Evolutionary conservation across 2,797 vertebrate species (phyloP), one percentile per base, ranked within the genome.

Genomic region (Pangasius djambal): DNA sequence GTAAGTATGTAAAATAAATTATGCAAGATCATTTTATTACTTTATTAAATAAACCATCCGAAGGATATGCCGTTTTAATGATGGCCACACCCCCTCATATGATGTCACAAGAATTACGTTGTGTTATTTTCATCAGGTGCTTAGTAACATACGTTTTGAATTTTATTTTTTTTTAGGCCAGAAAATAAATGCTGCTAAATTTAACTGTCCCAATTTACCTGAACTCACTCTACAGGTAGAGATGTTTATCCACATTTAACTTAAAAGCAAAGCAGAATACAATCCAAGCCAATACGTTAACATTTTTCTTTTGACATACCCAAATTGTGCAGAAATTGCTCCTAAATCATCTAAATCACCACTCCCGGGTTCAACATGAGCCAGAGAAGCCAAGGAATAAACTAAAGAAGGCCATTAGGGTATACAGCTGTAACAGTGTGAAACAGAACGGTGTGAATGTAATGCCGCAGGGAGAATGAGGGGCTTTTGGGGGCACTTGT

Each of bases 401-500:
- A 18, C 79, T 9, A 25, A 6, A 28, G 12, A 63, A 83, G 59
- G 25, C 25, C 34, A 8, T 3, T 65, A 20, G n/a, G 2, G 4
- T 15, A 4, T 61, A 48, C 34, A 85, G n/a, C n/a, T 70, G 48
- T 55, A 22, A 22, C 82, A 31, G 40, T 22, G 25, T 70, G n/a
- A 55, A 85, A 37, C n/a, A 52, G 15, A 0, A 34, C 34, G 67
- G 69, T 90, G 52, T 86, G 86, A 77, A 85, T 87, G 28, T 87
- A 88, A 87, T 90, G 94, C 95, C 94, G 97, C 97, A 97, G 97
- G 97, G 97, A 97, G 97, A 97, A 97, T 97, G 95, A 98, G 97
- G 97, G 97, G 96, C 97, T 97, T 98, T 98, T 97, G 96, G 97
- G 97, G 97, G 97, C 97, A 98, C 96, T 96, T 97, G 97, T 97